phyloP scores from a whole-genome alignment of 1,140 invertebrate genomes.

The Aethina tumida region DNA sequence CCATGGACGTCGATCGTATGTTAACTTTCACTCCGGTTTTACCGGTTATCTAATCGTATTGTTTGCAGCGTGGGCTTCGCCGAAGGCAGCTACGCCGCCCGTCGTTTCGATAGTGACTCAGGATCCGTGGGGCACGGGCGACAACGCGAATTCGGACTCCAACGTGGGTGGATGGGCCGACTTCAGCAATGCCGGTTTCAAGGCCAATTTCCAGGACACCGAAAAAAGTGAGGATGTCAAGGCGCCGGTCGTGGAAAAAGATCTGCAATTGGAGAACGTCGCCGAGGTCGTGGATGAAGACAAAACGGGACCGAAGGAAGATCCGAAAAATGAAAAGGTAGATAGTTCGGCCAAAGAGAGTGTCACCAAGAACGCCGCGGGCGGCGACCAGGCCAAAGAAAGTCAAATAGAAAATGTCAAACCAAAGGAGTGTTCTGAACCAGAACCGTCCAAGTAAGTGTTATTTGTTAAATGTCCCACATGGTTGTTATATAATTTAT shows the following conservation, averaged over 20 bases:
- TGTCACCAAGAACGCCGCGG: constrained; percentile 5
- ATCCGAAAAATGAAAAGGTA: constrained; percentile 4
- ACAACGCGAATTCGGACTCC: constrained; percentile 5
- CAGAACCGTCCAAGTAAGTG: constrained; percentile 20
- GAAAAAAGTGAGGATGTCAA: constrained; percentile 3
- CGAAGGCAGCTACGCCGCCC: constrained; percentile 12
- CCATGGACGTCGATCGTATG: constrained; percentile 33
- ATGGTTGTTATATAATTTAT: too few relatives aligned
- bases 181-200: constrained; percentile 27
- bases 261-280: constrained; percentile 15
- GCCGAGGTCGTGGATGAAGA: constrained; percentile 9
- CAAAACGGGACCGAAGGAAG: constrained; percentile 9
- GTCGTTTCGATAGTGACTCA: constrained; percentile 5
- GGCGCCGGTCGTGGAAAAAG: constrained; percentile 5
- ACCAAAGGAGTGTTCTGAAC: constrained; percentile 3
- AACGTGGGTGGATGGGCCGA: constrained; percentile 26
- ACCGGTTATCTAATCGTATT: constrained; percentile 2
- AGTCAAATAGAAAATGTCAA: constrained; percentile 16
- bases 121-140: constrained; percentile 24
- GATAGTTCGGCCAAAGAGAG: constrained; percentile 7
- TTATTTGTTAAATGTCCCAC: too few relatives aligned
- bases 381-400: constrained; percentile 5
- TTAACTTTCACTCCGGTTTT: constrained; percentile 9
- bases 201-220: constrained; percentile 13
- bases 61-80: constrained; percentile 23